Conservation (phyloP, 2,113 vertebrate genomes). For the Gymnocephalus cernua region DNA sequence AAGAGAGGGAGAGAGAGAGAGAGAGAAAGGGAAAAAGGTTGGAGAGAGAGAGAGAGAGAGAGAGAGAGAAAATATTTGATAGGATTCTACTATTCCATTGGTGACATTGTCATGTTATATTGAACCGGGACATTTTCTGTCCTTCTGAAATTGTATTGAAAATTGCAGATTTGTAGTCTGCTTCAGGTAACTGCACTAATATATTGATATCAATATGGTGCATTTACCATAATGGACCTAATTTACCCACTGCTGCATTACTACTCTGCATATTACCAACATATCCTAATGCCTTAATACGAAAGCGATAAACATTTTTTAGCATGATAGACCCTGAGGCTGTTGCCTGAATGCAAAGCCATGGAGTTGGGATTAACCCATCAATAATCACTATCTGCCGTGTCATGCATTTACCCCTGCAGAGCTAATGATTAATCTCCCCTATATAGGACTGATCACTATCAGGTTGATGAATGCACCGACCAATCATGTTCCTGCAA, state of each 20-base stretch:
- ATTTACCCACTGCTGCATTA: constrained; percentile 60
- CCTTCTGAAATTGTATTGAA: constrained; percentile 45
- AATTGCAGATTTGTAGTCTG: constrained; percentile 42
- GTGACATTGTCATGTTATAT: constrained; percentile 47
- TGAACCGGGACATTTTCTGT: constrained; percentile 48
- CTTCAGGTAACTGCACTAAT: constrained; percentile 48
- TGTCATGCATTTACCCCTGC: constrained; percentile 92
- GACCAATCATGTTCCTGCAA: constrained; percentile 98
- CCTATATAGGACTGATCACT: constrained; percentile 94
- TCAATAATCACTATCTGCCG: constrained; percentile 99
- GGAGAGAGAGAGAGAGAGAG: constrained; percentile 35
- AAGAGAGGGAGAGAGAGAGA: constrained; percentile 67
- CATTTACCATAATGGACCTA: constrained; percentile 66
- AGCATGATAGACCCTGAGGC: constrained; percentile 78
- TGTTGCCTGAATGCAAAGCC: constrained; percentile 89
- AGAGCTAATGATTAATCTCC: constrained; percentile 98
- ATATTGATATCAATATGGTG: constrained; percentile 58
- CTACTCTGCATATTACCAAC: constrained; percentile 65
- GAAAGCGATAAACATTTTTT: constrained; percentile 66
- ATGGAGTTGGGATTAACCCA: constrained; percentile 94
- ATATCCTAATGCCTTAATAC: constrained; percentile 70
- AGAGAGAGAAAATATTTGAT: constrained; percentile 49
- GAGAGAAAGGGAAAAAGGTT: constrained; percentile 49
- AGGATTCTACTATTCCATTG: constrained; percentile 40
- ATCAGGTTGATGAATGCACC: constrained; percentile 99